phyloP scores from a whole-genome alignment of 2,888 invertebrate genomes.

The Nephrotoma flavescens region DNA sequence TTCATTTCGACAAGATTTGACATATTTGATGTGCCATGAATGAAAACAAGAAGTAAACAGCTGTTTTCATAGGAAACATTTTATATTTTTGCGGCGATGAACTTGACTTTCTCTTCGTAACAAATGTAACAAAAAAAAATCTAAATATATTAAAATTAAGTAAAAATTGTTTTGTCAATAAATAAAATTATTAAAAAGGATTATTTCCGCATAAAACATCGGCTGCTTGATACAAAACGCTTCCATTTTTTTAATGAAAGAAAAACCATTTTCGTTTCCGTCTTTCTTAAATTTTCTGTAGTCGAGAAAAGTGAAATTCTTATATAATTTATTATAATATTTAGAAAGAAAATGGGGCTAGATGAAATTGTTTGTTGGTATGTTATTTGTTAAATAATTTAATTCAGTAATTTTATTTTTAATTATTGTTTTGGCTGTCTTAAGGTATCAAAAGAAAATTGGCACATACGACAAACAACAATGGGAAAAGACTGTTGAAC shows the following conservation, averaged over 20 bases:
- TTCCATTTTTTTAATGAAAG: background rate
- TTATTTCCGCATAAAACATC: background rate
- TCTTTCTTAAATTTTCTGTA: background rate
- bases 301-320: background rate
- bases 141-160: background rate
- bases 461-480: constrained; percentile 93
- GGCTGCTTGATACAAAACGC: background rate
- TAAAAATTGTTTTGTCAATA: background rate
- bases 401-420: background rate
- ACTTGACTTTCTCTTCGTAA: background rate
- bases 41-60: background rate
- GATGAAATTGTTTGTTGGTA: constrained; percentile 33
- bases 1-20: background rate
- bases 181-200: background rate
- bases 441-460: constrained; percentile 89
- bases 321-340: background rate
- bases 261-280: background rate
- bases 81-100: background rate
- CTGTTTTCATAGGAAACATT: background rate
- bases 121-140: background rate
- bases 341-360: constrained; percentile 26
- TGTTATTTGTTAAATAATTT: constrained; percentile 10
- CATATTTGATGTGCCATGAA: background rate
- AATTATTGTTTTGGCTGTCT: background rate
- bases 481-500: constrained; percentile 94